Evolutionary conservation across 1,140 invertebrate species (phyloP).

Genomic region (Acyrthosiphon pisum): DNA sequence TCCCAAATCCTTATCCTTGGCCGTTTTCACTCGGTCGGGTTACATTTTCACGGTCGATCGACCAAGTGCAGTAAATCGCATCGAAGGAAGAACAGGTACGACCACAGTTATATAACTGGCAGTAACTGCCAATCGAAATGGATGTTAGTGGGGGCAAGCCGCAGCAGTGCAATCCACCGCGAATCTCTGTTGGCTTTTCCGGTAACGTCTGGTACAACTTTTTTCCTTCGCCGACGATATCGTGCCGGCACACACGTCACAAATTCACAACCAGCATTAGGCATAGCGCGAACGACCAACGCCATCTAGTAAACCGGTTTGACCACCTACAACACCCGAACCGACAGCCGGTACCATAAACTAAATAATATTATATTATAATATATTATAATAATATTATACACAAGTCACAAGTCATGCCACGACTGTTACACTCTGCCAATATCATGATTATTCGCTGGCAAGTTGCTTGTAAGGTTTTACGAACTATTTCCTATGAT

Average conservation of each 20-base stretch:
- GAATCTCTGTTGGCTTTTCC: neutral
- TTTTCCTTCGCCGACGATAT: neutral
- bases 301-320: constrained; percentile 8
- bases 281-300: neutral
- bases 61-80: neutral
- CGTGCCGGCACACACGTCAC: neutral
- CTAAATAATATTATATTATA: neutral
- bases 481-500: neutral
- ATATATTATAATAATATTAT: neutral
- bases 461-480: neutral
- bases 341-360: neutral
- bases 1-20: neutral
- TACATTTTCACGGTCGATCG: neutral
- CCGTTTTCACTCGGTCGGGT: neutral
- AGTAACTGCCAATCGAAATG: neutral
- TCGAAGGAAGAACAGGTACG: neutral
- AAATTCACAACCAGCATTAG: neutral
- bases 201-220: neutral
- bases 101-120: too few species aligned
- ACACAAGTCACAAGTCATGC: neutral
- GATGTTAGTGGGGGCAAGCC: neutral
- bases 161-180: neutral
- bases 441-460: neutral
- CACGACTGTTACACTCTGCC: too few species aligned
- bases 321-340: neutral